Percentiles rank a stretch among this genome's conserved stretches.
phyloP scores from a whole-genome alignment of 2,888 invertebrate species.

The Meliscaeva auricollis region DNA sequence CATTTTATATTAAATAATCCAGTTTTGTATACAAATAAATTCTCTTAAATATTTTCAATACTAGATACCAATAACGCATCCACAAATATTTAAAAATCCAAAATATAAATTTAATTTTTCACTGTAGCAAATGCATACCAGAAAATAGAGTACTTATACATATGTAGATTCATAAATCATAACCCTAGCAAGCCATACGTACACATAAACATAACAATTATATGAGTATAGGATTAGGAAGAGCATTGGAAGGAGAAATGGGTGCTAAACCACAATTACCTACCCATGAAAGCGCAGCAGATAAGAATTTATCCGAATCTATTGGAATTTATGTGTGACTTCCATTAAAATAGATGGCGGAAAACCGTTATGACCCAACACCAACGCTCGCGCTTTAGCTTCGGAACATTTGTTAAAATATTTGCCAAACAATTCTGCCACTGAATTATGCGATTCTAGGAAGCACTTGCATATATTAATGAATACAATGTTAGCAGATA shows the following conservation, averaged over 20 bases:
- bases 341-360: constrained; percentile 67
- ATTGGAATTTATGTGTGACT: constrained; percentile 64
- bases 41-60: constrained; percentile 33
- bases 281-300: constrained; percentile 16
- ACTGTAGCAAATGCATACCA: constrained; percentile 66
- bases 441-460: constrained; percentile 54
- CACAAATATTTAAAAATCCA: too few species aligned
- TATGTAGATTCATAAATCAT: not conserved
- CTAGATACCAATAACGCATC: too few species aligned
- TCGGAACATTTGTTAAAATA: constrained; percentile 65
- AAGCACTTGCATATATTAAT: constrained; percentile 30
- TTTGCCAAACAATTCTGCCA: constrained; percentile 53
- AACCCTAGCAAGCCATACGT: not conserved
- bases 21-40: constrained; percentile 29
- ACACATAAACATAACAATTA: not conserved
- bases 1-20: constrained; percentile 20
- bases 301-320: constrained; percentile 54
- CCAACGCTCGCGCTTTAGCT: constrained; percentile 34
- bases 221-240: not conserved
- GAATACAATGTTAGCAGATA: constrained; percentile 52
- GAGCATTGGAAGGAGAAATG: not conserved
- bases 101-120: constrained; percentile 51
- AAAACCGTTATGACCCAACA: constrained; percentile 27
- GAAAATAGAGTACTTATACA: too few species aligned
- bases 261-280: constrained; percentile 27